Conservation (phyloP, 2,888 invertebrate species). For the Prosapia bicincta region DNA sequence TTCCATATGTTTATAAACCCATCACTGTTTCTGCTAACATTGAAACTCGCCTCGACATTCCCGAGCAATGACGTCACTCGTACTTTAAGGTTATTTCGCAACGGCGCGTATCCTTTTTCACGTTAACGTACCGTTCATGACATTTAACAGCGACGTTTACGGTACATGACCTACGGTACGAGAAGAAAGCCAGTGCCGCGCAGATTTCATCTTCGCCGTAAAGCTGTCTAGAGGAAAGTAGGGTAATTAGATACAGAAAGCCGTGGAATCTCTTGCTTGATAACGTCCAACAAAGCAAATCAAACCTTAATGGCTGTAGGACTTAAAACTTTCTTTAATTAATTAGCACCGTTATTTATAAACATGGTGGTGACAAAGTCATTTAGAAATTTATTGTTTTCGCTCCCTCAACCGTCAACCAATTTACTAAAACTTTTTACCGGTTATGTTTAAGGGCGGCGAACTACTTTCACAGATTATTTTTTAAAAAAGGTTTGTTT, state of each 20-base stretch:
- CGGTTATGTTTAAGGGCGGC: too few species aligned
- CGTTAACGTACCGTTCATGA: not conserved
- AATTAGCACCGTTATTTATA: too few species aligned
- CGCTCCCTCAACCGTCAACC: too few species aligned
- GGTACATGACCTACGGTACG: not conserved
- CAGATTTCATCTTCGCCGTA: not conserved
- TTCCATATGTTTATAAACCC: too few species aligned
- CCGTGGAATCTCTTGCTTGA: not conserved
- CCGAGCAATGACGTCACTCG: not conserved
- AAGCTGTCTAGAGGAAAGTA: not conserved
- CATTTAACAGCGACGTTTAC: not conserved
- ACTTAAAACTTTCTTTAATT: not conserved
- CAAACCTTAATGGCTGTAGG: not conserved
- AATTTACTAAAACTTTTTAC: too few species aligned
- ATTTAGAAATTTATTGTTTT: too few species aligned
- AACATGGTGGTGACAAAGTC: too few species aligned
- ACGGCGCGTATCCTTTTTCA: not conserved
- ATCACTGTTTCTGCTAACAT: not conserved
- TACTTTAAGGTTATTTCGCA: not conserved
- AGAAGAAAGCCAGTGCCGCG: not conserved
- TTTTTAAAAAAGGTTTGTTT: too few species aligned
- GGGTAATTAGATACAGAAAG: constrained; percentile 2
- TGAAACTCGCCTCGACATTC: not conserved
- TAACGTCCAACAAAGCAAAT: not conserved
- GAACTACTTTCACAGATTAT: too few species aligned